Evolutionary conservation across 2,888 invertebrate genomes (phyloP), one percentile per base, ranked within the genome.

Genomic region (Trissolcus japonicus): DNA sequence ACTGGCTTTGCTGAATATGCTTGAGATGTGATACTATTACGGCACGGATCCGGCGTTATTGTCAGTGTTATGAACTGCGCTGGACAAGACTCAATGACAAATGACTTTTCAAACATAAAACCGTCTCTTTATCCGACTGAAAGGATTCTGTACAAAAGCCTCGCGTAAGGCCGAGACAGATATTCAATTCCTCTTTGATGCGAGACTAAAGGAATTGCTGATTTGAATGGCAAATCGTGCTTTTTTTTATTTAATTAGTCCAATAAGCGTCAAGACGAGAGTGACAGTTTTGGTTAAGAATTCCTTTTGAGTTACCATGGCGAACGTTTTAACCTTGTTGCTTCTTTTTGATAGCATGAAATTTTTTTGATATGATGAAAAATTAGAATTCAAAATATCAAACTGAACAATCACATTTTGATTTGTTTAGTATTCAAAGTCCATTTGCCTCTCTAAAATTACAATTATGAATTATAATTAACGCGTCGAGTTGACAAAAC

Each of bases 101-200:
- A 73, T 76, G 73, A 75, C 63, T 74, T 78, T 71, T 75, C 73
- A 74, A 78, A 77, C 76, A 72, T 55, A 72, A 72, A 73, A 77
- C 60, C 61, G 55, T 60, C 77, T 68, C 75, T 77, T 72, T 65
- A 65, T 73, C 53, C 21, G 50, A 63, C 72, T 77, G 76, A 72
- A 72, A 72, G 72, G 71, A 77, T 67, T 72, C 67, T 77, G 76
- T 77, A 77, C 73, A 77, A 77, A 77, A 72, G 73, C 65, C 69
- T 57, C 61, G 53, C 59, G 63, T 48, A 21, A 56, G 56, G 63
- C 35, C 62, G 43, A 74, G 62, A 75, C 63, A 68, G 74, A 68
- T 63, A 68, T 65, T 62, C 65, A 75, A 66, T 71, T 76, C 68
- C 54, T 46, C 71, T 66, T 71, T 71, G 76, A 71, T 71, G 54